Evolutionary conservation across 2,113 vertebrate genomes (phyloP), one percentile per base, ranked within the genome.

Genomic region (Megalops atlanticus): DNA sequence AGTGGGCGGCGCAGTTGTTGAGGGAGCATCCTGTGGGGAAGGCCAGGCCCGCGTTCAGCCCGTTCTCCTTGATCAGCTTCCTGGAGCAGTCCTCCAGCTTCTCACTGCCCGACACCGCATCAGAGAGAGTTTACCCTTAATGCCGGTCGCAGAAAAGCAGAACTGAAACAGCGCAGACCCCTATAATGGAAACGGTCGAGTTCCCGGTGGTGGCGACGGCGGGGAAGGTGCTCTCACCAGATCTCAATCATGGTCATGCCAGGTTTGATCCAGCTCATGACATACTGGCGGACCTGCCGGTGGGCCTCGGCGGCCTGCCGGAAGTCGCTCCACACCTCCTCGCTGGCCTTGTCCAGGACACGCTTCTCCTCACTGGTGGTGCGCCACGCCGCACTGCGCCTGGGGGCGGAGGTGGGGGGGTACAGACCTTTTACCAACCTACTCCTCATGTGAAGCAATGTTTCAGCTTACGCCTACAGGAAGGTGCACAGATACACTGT

Each of bases 241-340:
- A 99, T 99, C 91, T 99, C 97, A 87, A 98, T 99, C 98, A 99
- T 99, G 81, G 96, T 94, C 96, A 99, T 94, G 84, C 98, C 98
- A 27, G 98, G 97, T 91, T 97, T 95, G 91, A 99, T 97, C 96
- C 96, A 99, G 92, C 96, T 98, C 94, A 91, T 96, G 81, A 99
- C 96, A 0, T 98, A 98, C 83, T 96, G 94, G 83, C 98, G 95
- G 88, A 99, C 98, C 93, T 99, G 98, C 85, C 97, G 94, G 86
- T 99, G 98, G 64, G 97, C 98, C 92, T 98, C 97, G 5, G 96
- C 98, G 21, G 97, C 98, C 89, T 99, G 96, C 88, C 97, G 94
- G 91, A 99, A 99, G 88, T 99, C 97, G 80, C 94, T 97, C 98
- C 98, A 99, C 86, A 97, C 96, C 86, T 99, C 98, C 89, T 99